Evolutionary conservation across 2,113 vertebrate species (phyloP).

Genomic region (Phyllostomus hastatus): DNA sequence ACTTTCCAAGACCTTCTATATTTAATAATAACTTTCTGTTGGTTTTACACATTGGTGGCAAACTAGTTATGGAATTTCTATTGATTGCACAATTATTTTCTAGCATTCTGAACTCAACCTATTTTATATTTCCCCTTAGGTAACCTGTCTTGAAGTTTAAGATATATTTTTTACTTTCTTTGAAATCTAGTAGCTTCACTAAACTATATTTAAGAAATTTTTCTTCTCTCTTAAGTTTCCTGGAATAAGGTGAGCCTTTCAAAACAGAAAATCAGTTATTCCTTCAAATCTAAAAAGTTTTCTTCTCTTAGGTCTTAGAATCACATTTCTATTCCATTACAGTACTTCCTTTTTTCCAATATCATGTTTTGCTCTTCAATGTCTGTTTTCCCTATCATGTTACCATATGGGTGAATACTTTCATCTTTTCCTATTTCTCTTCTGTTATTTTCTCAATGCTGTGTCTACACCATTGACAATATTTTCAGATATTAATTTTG

Average conservation of each 20-base stretch:
- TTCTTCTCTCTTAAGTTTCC: slow-evolving; percentile 12
- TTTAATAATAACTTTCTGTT: slow-evolving; percentile 12
- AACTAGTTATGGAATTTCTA: not conserved
- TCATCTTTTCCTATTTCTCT: not conserved
- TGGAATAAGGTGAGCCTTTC: not conserved
- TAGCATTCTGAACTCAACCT: not conserved
- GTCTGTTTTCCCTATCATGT: not conserved
- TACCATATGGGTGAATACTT: not conserved
- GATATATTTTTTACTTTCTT: not conserved
- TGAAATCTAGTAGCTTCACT: not conserved
- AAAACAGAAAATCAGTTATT: not conserved
- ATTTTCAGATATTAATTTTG: slow-evolving; percentile 1
- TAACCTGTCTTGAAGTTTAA: slow-evolving; percentile 23
- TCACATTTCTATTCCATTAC: not conserved
- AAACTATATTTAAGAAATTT: not conserved
- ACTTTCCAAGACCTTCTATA: not conserved
- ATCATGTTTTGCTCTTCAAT: not conserved
- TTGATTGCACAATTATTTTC: not conserved
- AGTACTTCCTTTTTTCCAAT: not conserved
- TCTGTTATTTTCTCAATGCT: not conserved
- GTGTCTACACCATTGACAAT: not conserved
- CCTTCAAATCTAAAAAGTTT: not conserved
- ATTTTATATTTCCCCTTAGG: not conserved
- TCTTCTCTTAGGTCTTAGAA: slow-evolving; percentile 18
- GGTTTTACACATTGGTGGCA: slow-evolving; percentile 7